Evolutionary conservation across 2,113 vertebrate species (phyloP), one percentile per base, ranked within the genome.

Genomic region (Bos indicus): DNA sequence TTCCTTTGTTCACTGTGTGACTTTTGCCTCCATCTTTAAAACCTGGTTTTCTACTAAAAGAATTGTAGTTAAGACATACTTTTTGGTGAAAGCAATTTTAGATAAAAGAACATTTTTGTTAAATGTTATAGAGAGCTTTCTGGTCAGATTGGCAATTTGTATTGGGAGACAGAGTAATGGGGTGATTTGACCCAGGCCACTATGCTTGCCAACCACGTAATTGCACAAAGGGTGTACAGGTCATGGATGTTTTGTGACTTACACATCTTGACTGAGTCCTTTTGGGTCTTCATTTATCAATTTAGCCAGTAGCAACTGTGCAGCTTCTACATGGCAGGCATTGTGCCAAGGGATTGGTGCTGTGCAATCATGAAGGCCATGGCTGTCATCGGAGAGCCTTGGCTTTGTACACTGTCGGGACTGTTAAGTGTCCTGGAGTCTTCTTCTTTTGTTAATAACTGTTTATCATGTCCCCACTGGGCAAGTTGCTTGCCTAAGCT

Each of bases 1-100:
- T 94, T 95, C 62, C 59, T 77, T 90, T 95, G 81, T 56, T 97
- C 21, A 13, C 26, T 82, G 3, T 90, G 17, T 71, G 56, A 36
- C 59, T 86, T 96, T 96, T 91, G 54, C 23, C 97, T 86, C 30
- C 86, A 92, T 56, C 94, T 80, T 88, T 64, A 78, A 94, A 85
- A 77, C 33, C 52, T 80, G 64, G 25, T 25, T 96, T 57, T 71
- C 71, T 40, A 21, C 83, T 94, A 64, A 78, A 90, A 88, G 81
- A 94, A 60, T 64, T 21, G 17, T 14, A 43, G 28, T 84, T 94
- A 87, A 91, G 40, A 81, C 33, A 46, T 64, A 30, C 80, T 95
- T 92, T 90, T 7, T 28, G 52, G 3, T 62, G 25, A 84, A 92
- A 71, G 23, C 36, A 64, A 52, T 94, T 96, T 94, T 83, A 88